phyloP scores from a whole-genome alignment of 2,797 vertebrate species.

The Enoplosus armatus region DNA sequence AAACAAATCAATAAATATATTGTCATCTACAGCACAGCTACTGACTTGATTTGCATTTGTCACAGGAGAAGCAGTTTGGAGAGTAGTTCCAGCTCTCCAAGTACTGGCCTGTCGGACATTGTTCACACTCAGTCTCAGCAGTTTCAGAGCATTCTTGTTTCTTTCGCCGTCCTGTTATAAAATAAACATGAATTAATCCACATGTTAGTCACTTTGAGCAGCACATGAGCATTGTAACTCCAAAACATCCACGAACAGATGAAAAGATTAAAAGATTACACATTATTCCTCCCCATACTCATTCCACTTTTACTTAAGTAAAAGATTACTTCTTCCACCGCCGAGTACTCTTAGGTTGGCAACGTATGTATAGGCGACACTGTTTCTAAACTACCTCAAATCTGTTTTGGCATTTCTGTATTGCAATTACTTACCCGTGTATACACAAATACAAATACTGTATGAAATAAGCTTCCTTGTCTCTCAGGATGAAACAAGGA shows the following conservation, averaged over 20 bases:
- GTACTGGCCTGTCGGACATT: conserved; percentile 54
- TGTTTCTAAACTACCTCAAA: neutral
- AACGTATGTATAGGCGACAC: neutral
- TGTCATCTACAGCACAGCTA: neutral
- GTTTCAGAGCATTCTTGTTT: conserved; percentile 18
- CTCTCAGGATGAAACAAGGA: neutral
- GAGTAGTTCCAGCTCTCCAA: conserved; percentile 55
- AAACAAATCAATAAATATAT: neutral
- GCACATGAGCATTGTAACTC: neutral
- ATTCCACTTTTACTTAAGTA: too few relatives aligned
- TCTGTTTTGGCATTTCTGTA: neutral
- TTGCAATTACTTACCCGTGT: neutral
- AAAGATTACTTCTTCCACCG: neutral
- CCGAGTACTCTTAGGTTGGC: neutral
- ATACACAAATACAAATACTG: neutral
- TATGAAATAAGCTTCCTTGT: neutral
- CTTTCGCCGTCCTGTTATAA: conserved; percentile 66
- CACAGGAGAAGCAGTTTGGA: conserved; percentile 75
- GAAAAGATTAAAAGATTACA: neutral
- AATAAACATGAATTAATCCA: neutral
- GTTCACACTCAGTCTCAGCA: conserved; percentile 64
- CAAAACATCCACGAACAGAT: neutral
- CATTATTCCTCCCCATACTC: too few relatives aligned
- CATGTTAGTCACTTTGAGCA: neutral
- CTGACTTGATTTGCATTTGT: conserved; percentile 66